Evolutionary conservation across 2,888 invertebrate species (phyloP).

Genomic region (Scaptomyza polygonia): DNA sequence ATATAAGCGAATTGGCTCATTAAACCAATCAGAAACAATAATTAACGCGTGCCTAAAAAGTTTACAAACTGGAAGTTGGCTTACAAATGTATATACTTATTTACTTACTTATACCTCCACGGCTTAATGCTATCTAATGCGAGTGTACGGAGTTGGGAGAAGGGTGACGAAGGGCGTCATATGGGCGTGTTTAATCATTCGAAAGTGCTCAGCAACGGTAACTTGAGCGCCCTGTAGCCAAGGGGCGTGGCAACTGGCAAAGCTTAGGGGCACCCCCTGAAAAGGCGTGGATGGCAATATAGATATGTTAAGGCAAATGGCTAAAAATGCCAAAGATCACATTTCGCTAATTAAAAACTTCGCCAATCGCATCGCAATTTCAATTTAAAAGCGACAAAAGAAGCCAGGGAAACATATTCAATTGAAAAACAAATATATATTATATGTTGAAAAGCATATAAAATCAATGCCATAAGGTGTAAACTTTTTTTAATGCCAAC

Average conservation of each 20-base stretch:
- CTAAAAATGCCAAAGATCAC: conserved; percentile 28
- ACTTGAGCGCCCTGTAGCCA: conserved; percentile 11
- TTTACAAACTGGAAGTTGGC: conserved; percentile 45
- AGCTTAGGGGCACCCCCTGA: conserved; percentile 18
- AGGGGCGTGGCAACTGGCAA: conserved; percentile 22
- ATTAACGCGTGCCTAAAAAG: conserved; percentile 52
- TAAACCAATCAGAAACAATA: conserved; percentile 71
- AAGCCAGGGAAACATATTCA: conserved; percentile 2
- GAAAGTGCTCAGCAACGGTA: conserved; percentile 62
- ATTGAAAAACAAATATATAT: conserved; percentile 8
- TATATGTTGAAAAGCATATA: not conserved
- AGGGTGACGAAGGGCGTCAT: conserved; percentile 32
- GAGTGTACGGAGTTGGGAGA: not conserved
- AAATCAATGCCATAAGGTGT: not conserved
- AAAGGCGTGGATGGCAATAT: conserved; percentile 30
- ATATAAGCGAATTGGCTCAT: conserved; percentile 55
- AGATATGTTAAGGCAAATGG: conserved; percentile 18
- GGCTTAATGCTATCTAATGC: conserved; percentile 19
- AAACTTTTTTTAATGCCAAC: not conserved
- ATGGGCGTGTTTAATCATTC: conserved; percentile 64
- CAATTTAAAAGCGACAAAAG: conserved; percentile 31
- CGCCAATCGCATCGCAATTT: conserved; percentile 27
- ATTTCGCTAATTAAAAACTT: conserved; percentile 55
- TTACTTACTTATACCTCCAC: not conserved
- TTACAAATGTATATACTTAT: conserved; percentile 2